phyloP scores from a whole-genome alignment of 1,140 invertebrate genomes.

The Stegodyphus dumicola region DNA sequence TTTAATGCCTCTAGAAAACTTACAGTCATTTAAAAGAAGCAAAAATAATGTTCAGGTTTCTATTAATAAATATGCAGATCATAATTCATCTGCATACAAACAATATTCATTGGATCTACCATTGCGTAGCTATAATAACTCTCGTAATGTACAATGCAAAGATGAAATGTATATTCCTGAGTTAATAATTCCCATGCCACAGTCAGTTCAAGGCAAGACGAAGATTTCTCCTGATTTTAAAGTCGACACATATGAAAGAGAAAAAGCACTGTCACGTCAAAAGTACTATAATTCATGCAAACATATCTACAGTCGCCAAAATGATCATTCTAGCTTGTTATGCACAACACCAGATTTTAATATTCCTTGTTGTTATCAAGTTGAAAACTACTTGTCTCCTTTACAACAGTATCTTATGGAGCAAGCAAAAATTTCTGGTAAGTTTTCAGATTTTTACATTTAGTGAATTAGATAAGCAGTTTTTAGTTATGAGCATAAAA shows the following conservation, averaged over 20 bases:
- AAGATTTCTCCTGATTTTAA: constrained; percentile 44
- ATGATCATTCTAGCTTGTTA: constrained; percentile 71
- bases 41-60: constrained; percentile 21
- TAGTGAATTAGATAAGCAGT: no score
- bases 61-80: constrained; percentile 24
- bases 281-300: constrained; percentile 56
- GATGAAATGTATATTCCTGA: constrained; percentile 35
- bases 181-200: constrained; percentile 25
- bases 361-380: constrained; percentile 69
- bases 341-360: constrained; percentile 79
- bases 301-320: constrained; percentile 39
- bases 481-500: no score
- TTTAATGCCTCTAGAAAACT: constrained; percentile 42
- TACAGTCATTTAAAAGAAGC: constrained; percentile 47
- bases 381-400: constrained; percentile 77
- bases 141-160: constrained; percentile 27
- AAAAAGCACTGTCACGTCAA: constrained; percentile 25
- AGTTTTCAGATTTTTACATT: background rate
- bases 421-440: constrained; percentile 73
- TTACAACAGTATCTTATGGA: constrained; percentile 90
- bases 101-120: constrained; percentile 53
- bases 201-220: constrained; percentile 7
- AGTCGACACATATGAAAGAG: constrained; percentile 6
- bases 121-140: constrained; percentile 14
- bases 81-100: constrained; percentile 18